Conservation (phyloP, 1,140 invertebrate genomes). For the Hetaerina americana region DNA sequence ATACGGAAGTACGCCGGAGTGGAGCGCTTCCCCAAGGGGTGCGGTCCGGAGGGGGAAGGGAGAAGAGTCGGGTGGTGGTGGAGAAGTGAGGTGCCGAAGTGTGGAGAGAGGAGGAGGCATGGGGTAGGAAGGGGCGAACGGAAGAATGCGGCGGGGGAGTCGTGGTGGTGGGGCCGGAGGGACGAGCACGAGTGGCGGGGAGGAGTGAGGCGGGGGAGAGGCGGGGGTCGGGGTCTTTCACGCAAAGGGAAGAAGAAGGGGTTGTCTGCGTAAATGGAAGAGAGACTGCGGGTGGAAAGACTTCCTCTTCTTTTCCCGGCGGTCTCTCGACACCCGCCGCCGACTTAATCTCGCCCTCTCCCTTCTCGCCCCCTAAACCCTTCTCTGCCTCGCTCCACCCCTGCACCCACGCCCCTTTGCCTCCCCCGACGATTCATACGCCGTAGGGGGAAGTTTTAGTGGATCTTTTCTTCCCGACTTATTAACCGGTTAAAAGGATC, state of each 20-base stretch:
- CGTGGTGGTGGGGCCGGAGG: background rate
- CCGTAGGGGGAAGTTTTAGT: too few species aligned
- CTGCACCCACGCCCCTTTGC: background rate
- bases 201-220: background rate
- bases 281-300: background rate
- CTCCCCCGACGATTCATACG: too few species aligned
- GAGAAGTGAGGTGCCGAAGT: background rate
- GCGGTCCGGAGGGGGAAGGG: too few species aligned
- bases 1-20: background rate
- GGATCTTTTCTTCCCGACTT: too few species aligned
- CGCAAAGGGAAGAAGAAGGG: too few species aligned
- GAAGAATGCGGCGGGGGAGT: background rate
- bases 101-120: too few species aligned
- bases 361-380: background rate
- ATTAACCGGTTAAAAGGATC: too few species aligned
- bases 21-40: background rate
- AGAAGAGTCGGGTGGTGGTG: too few species aligned
- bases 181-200: background rate
- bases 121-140: background rate
- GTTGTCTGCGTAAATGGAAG: too few species aligned
- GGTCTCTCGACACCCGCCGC: background rate
- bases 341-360: background rate
- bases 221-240: background rate
- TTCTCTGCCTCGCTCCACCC: background rate
- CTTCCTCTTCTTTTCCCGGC: background rate